Evolutionary conservation across 2,113 vertebrate species (phyloP).

Genomic region (Sinocyclocheilus anshuiensis): DNA sequence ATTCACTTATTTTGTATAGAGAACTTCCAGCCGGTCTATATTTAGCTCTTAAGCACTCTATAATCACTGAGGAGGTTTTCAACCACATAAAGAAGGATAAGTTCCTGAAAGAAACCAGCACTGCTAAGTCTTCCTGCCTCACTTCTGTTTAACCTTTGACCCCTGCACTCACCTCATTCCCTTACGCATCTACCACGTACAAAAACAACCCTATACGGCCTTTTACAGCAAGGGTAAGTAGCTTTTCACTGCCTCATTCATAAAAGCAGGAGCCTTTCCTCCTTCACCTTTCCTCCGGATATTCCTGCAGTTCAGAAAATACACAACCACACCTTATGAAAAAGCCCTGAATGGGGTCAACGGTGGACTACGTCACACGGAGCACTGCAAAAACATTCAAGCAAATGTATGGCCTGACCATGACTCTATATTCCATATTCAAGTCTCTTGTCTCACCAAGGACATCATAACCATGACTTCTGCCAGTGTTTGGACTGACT

Average conservation of each 20-base stretch:
- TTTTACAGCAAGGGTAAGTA: constrained; percentile 45
- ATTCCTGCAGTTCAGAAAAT: constrained; percentile 8
- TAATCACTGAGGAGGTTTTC: constrained; percentile 32
- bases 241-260: constrained; percentile 57
- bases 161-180: constrained; percentile 28
- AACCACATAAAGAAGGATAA: constrained; percentile 41
- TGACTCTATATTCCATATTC: background rate
- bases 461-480: constrained; percentile 15
- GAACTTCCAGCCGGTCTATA: constrained; percentile 36
- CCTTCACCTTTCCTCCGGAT: background rate
- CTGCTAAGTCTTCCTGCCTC: constrained; percentile 16
- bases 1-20: constrained; percentile 41
- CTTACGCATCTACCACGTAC: constrained; percentile 19
- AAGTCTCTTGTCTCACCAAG: background rate
- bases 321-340: constrained; percentile 32
- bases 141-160: constrained; percentile 62
- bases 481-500: background rate
- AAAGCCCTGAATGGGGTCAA: constrained; percentile 12
- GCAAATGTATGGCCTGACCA: background rate
- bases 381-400: constrained; percentile 10
- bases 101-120: constrained; percentile 26
- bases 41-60: constrained; percentile 35
- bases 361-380: background rate
- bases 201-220: constrained; percentile 59
- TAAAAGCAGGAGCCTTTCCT: constrained; percentile 30